Conservation (phyloP, 2,888 invertebrate genomes). For the Rhingia rostrata region DNA sequence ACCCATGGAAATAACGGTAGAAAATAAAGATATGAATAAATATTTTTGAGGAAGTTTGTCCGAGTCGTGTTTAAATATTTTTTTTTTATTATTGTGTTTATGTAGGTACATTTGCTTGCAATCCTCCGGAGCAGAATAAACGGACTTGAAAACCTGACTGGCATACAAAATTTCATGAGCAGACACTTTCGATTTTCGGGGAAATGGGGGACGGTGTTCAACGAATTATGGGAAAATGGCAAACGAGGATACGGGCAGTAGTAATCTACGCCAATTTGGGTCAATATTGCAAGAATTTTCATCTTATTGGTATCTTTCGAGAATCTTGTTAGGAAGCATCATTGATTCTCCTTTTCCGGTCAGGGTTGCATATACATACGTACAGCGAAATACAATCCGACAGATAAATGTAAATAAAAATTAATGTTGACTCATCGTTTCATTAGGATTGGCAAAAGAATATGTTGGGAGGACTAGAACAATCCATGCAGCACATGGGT, state of each 20-base stretch:
- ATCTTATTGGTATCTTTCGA: constrained; percentile 56
- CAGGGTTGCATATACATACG: constrained; percentile 19
- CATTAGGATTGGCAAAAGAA: constrained; percentile 36
- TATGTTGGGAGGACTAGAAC: constrained; percentile 1
- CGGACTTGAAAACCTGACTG: constrained; percentile 37
- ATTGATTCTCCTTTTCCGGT: constrained; percentile 39
- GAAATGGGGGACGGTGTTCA: too few relatives aligned
- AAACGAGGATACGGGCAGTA: constrained; percentile 1
- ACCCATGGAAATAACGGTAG: too few relatives aligned
- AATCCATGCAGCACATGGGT: constrained; percentile 15
- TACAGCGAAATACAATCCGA: constrained; percentile 23
- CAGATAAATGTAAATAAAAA: constrained; percentile 64
- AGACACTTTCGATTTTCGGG: background rate
- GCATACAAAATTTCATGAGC: constrained; percentile 43
- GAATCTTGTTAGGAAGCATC: constrained; percentile 43
- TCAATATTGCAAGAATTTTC: constrained; percentile 56
- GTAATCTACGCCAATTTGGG: constrained; percentile 62
- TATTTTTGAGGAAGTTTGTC: too few relatives aligned
- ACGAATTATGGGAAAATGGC: background rate
- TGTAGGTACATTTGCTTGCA: background rate
- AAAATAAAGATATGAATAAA: too few relatives aligned
- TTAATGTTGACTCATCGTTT: constrained; percentile 64
- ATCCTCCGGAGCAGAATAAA: constrained; percentile 19
- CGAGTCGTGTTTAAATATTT: too few relatives aligned
- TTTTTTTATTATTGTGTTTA: background rate